Conservation (phyloP, 64 coral and sea anemone species). For the Platygyra sinensis region DNA sequence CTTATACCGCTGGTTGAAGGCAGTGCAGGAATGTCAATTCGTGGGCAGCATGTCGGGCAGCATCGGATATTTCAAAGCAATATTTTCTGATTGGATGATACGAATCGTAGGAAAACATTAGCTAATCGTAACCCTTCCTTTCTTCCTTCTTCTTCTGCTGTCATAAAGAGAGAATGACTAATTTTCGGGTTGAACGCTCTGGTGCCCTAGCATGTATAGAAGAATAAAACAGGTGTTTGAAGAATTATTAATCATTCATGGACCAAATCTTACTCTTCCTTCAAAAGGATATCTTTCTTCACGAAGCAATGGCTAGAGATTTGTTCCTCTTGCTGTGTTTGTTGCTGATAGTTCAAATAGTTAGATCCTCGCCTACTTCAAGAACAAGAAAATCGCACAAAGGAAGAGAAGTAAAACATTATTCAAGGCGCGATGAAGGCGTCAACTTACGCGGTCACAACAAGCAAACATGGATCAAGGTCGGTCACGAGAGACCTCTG, state of each 20-base stretch:
- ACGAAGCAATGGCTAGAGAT: neutral
- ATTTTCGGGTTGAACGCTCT: conserved; percentile 21
- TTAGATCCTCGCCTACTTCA: neutral
- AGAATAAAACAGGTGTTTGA: neutral
- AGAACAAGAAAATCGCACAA: neutral
- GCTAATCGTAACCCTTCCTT: too few relatives aligned
- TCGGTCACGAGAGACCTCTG: neutral
- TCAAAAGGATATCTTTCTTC: neutral
- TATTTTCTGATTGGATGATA: neutral
- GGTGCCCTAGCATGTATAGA: neutral
- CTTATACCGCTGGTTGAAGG: neutral
- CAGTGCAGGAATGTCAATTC: neutral
- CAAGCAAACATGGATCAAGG: neutral
- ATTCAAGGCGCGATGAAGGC: neutral
- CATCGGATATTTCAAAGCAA: too few relatives aligned
- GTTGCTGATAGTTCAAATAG: neutral
- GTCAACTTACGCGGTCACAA: neutral
- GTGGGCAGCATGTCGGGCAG: too few relatives aligned
- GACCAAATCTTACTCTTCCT: neutral
- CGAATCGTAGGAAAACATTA: neutral
- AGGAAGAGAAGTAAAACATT: too few relatives aligned
- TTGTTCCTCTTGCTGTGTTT: neutral
- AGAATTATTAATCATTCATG: conserved; percentile 18
- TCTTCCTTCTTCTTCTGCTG: too few relatives aligned
- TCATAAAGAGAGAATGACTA: neutral